Evolutionary conservation across 2,113 vertebrate species (phyloP).

Genomic region (Brevimyrus niger): DNA sequence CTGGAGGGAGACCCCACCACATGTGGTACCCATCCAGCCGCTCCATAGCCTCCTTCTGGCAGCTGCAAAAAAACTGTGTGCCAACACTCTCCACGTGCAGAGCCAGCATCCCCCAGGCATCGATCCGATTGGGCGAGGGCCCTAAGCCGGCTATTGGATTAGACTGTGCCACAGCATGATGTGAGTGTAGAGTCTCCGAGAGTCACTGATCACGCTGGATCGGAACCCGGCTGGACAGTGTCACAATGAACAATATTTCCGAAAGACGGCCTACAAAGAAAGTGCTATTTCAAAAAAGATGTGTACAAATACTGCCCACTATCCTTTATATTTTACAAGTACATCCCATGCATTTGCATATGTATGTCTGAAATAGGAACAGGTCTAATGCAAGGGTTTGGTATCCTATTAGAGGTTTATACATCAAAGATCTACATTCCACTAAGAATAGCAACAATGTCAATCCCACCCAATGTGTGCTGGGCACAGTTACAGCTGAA

Average conservation of each 20-base stretch:
- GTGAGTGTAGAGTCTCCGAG: not conserved
- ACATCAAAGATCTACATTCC: not conserved
- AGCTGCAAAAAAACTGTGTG: not conserved
- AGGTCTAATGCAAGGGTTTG: not conserved
- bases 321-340: not conserved
- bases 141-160: not conserved
- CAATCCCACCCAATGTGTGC: not conserved
- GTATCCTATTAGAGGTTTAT: not conserved
- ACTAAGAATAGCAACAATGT: not conserved
- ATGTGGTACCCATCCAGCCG: not conserved
- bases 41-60: not conserved
- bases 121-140: not conserved
- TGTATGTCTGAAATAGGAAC: not conserved
- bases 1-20: not conserved
- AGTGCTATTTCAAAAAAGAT: not conserved
- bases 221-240: not conserved
- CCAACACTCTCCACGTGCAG: not conserved
- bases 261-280: not conserved
- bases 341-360: not conserved
- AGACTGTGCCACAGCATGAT: not conserved
- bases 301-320: not conserved
- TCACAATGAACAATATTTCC: not conserved
- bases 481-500: not conserved
- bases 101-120: not conserved
- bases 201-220: not conserved